These are phyloP conservation scores for Aurelia sp. DNA, from an alignment of 30 jellyfish, hydroid and myxozoan genomes.

Conservation along the genomic window DNA sequence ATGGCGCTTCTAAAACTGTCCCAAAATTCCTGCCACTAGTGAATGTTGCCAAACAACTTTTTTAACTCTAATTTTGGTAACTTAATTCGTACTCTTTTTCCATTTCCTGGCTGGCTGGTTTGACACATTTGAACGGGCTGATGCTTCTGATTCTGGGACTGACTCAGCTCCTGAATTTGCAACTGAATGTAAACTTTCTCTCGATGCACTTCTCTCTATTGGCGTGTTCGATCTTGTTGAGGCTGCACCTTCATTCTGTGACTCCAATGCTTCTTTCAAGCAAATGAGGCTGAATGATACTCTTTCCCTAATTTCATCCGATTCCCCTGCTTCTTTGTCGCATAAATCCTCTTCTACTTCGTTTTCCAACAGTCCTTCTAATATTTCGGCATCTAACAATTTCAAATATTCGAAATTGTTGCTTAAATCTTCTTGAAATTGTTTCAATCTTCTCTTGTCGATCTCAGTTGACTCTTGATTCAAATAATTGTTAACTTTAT, in stretches of 20 bases:
- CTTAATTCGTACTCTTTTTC: slow-evolving; percentile 17
- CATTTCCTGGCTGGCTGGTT: background rate
- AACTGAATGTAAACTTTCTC: slow-evolving; percentile 1
- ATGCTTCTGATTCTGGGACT: background rate
- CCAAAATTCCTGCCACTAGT: too few species aligned
- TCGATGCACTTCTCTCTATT: too few species aligned
- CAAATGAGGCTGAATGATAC: background rate
- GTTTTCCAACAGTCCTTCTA: slow-evolving; percentile 19
- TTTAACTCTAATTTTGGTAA: too few species aligned
- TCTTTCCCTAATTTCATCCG: slow-evolving; percentile 26
- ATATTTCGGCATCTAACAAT: background rate
- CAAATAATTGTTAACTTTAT: too few species aligned
- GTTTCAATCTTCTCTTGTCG: background rate
- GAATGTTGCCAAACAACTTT: slow-evolving; percentile 24
- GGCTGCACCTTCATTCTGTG: background rate
- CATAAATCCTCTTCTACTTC: too few species aligned
- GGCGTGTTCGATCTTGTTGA: background rate
- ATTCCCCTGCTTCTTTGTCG: slow-evolving; percentile 23
- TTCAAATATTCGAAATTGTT: background rate
- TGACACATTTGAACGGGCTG: too few species aligned
- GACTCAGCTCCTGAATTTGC: background rate
- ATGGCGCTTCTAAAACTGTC: slow-evolving; percentile 34
- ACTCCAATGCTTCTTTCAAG: slow-evolving; percentile 9
- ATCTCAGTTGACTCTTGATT: too few species aligned
- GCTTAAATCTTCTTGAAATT: slow-evolving; percentile 1